Evolutionary conservation across 2,113 vertebrate species (phyloP), one percentile per base, ranked within the genome.

Genomic region (Cromileptes altivelis): DNA sequence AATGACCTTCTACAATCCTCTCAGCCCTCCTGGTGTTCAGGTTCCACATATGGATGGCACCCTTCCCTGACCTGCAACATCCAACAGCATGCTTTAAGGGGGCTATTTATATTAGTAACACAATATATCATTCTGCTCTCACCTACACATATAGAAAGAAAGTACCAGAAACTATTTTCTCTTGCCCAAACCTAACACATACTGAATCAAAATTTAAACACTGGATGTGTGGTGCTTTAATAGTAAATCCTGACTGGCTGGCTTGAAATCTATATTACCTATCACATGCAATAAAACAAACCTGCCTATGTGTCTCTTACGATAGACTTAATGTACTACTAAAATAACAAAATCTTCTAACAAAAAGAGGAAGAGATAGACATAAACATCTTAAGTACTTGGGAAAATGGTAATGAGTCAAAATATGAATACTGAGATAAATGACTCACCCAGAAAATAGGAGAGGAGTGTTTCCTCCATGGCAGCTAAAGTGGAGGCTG

Each of bases 381-480:
- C 9, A 63, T 71, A 68, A 1, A 63, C 56, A 75, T 33, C 25
- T 23, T 74, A 3, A 71, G 17, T 58, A 30, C 42, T 49, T 61
- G 4, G 49, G n/a, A 2, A 60, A 47, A 49, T 17, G 5, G 68
- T 6, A 23, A 47, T 7, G 33, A 40, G 33, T 8, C 4, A 63
- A 67, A 73, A 55, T 6, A 18, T 56, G 5, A 60, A 63, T 9
- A 10, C 5, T 60, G 17, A 58, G 21, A 64, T 17, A 12, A 82
- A 70, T 45, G 8, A 72, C 96, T 96, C 58, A 99, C 98, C 98
- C 98, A 12, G 98, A 99, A 90, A 97, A 97, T 47, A 99, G 96
- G 14, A 97, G 23, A 0, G 97, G 97, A 21, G 62, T 19, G 4
- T 89, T 92, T 0, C 82, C 86, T 30, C 76, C 75, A 4, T 47